Percentiles rank a stretch among this genome's conserved stretches.
Conservation (phyloP, 2,888 invertebrate genomes). For the Gryllus longicercus region DNA sequence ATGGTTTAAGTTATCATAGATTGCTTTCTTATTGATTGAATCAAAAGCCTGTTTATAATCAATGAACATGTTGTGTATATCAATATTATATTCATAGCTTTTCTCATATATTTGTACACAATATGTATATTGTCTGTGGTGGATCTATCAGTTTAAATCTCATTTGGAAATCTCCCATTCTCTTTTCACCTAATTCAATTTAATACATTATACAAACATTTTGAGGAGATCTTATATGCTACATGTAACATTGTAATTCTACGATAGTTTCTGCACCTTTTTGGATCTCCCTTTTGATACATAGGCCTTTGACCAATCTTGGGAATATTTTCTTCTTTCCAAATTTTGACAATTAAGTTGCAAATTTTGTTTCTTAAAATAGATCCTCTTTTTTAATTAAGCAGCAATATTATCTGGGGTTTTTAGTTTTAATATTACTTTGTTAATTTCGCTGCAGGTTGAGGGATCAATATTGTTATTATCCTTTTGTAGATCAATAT, state of each 20-base stretch:
- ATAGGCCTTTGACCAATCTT: slow-evolving; percentile 27
- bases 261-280: slow-evolving; percentile 33
- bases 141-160: slow-evolving; percentile 21
- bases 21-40: background rate
- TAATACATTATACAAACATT: slow-evolving; percentile 29
- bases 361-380: background rate
- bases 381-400: background rate
- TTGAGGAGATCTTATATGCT: slow-evolving; percentile 32
- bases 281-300: slow-evolving; percentile 32
- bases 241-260: slow-evolving; percentile 30
- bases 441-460: background rate
- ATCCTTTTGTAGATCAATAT: too few relatives aligned
- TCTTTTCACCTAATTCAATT: slow-evolving; percentile 19
- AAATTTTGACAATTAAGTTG: background rate
- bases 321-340: background rate
- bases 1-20: background rate
- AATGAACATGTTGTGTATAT: background rate
- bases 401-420: background rate
- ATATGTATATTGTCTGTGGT: background rate
- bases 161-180: slow-evolving; percentile 31
- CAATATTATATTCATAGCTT: background rate
- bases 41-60: slow-evolving; percentile 21
- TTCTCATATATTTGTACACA: slow-evolving; percentile 5
- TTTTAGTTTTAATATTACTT: background rate
- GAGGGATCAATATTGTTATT: background rate